Conservation (phyloP, 2,113 vertebrate species). For the Gobio gobio region DNA sequence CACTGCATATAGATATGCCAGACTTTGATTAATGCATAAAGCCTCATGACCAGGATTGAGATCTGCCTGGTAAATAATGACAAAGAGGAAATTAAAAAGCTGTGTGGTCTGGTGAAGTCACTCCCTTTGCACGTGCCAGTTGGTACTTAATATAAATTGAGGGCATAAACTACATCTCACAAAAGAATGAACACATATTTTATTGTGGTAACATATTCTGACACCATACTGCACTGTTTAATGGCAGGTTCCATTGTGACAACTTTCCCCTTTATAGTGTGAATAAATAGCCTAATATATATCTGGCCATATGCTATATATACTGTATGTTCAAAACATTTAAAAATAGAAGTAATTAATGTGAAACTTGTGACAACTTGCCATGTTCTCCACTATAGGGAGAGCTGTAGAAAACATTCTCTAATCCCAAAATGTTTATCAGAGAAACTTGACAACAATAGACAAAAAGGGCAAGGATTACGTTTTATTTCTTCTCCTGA, state of each 20-base stretch:
- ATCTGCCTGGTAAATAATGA: conserved; percentile 23
- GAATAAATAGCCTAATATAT: too few species aligned
- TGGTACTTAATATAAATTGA: not conserved
- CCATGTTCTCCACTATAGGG: not conserved
- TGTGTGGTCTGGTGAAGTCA: not conserved
- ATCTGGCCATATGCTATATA: too few species aligned
- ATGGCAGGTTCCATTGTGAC: not conserved
- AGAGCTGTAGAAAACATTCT: too few species aligned
- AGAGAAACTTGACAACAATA: conserved; percentile 66
- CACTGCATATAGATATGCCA: conserved; percentile 13
- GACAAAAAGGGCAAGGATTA: conserved; percentile 77
- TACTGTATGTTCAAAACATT: not conserved
- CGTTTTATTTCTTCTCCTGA: conserved; percentile 67
- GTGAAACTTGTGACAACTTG: not conserved
- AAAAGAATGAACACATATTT: not conserved
- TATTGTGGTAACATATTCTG: not conserved
- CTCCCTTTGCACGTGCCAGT: not conserved
- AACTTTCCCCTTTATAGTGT: too few species aligned
- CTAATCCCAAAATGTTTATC: conserved; percentile 42
- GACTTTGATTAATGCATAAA: conserved; percentile 53
- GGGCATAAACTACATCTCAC: not conserved
- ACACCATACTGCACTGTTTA: conserved; percentile 1
- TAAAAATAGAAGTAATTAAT: not conserved
- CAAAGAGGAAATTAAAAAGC: conserved; percentile 35
- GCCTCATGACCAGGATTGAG: conserved; percentile 62